Evolutionary conservation across 1,140 invertebrate species (phyloP).

Genomic region (Palaemon carinicauda): DNA sequence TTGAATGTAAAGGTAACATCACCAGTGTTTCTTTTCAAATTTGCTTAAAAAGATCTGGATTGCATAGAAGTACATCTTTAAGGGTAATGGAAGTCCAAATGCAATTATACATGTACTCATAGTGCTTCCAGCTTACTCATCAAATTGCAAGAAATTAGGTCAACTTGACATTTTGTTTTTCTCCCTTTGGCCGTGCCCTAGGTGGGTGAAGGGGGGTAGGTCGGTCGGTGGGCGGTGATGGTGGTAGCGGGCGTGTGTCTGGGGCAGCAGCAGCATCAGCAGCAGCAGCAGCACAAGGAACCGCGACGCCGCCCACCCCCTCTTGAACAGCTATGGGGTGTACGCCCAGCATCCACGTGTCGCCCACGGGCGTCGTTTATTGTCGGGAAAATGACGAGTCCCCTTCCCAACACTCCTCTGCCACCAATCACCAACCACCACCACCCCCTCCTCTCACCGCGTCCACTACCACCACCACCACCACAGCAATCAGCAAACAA

Average conservation of each 20-base stretch:
- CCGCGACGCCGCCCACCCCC: too few species aligned
- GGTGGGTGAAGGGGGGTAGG: background rate
- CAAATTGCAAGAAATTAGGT: background rate
- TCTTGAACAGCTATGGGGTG: background rate
- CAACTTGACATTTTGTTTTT: background rate
- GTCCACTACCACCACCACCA: background rate
- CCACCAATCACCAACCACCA: background rate
- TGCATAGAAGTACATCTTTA: too few species aligned
- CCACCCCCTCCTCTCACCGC: background rate
- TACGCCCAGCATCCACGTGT: slow-evolving; percentile 1
- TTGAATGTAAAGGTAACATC: too few species aligned
- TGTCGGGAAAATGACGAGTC: background rate
- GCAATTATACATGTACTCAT: too few species aligned
- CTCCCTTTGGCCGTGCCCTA: background rate
- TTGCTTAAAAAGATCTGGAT: too few species aligned
- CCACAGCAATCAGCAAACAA: background rate
- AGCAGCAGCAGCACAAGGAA: background rate
- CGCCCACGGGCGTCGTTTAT: background rate
- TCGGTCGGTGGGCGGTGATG: background rate
- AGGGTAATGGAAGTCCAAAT: too few species aligned
- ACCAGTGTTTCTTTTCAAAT: too few species aligned
- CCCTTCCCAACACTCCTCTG: background rate
- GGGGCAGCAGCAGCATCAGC: background rate
- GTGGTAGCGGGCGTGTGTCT: background rate
- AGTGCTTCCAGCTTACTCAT: too few species aligned